phyloP scores from a whole-genome alignment of 1,140 invertebrate species.

The Heliconius congener region DNA sequence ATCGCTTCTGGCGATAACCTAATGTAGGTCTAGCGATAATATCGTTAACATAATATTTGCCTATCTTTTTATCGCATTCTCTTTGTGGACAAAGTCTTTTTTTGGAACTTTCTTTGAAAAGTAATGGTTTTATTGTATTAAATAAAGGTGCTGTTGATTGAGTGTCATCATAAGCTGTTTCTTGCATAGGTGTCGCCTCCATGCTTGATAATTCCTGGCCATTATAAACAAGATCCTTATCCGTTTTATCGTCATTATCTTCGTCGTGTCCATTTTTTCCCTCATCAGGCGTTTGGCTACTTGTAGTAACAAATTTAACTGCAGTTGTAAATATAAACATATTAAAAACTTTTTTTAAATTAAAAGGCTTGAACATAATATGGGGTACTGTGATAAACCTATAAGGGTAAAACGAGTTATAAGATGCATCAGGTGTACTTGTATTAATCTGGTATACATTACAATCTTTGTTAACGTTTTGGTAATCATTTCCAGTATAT shows the following conservation, averaged over 20 bases:
- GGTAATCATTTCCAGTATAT: background rate
- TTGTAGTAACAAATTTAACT: too few relatives aligned
- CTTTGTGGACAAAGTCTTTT: background rate
- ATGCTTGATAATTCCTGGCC: too few relatives aligned
- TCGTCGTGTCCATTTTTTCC: too few relatives aligned
- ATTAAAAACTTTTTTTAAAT: too few relatives aligned
- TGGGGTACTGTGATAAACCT: background rate
- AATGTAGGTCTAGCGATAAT: conserved; percentile 18
- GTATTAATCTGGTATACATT: background rate
- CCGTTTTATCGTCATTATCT: too few relatives aligned
- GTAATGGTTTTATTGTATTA: background rate
- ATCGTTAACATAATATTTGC: conserved; percentile 27
- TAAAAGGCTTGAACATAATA: background rate
- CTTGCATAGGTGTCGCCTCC: too few relatives aligned
- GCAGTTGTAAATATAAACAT: too few relatives aligned
- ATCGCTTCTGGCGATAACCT: too few relatives aligned
- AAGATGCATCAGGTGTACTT: background rate
- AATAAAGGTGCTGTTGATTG: background rate
- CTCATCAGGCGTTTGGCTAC: too few relatives aligned
- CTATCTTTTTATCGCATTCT: conserved; percentile 12
- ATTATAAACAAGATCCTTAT: too few relatives aligned
- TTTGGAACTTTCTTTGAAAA: background rate
- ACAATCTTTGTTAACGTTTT: background rate
- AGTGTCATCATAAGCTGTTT: background rate
- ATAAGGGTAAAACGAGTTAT: background rate